Conservation (phyloP, 2,888 invertebrate species). For the Cyrtodaria siliqua region DNA sequence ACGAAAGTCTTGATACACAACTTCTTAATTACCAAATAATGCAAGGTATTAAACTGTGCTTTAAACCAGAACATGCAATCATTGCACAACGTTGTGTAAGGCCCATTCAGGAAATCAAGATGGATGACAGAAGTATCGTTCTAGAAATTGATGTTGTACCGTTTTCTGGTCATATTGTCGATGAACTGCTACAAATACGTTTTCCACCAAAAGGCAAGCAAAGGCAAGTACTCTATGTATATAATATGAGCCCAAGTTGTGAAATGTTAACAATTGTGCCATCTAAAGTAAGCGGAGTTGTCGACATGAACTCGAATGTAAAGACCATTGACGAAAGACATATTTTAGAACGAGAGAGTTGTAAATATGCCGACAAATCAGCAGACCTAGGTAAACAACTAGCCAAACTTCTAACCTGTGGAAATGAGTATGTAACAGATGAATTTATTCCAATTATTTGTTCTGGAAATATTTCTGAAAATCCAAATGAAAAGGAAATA, state of each 20-base stretch:
- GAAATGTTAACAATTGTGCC: background rate
- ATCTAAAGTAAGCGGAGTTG: background rate
- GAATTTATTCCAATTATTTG: constrained; percentile 34
- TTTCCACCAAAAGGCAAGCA: constrained; percentile 33
- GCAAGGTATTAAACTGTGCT: constrained; percentile 10
- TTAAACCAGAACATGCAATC: background rate
- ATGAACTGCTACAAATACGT: constrained; percentile 1
- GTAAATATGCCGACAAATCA: background rate
- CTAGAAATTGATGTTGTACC: constrained; percentile 34
- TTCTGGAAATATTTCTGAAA: constrained; percentile 20
- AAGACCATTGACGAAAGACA: background rate
- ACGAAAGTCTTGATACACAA: background rate
- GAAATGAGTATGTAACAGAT: constrained; percentile 36
- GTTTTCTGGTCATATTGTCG: constrained; percentile 3
- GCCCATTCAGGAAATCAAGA: constrained; percentile 16
- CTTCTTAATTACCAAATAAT: constrained; percentile 8
- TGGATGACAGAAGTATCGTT: constrained; percentile 15
- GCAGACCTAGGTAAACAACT: background rate
- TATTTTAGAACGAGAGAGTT: background rate
- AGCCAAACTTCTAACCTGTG: constrained; percentile 5
- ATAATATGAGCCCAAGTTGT: background rate
- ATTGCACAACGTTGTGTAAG: constrained; percentile 19
- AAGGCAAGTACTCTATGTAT: constrained; percentile 13
- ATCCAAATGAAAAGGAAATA: constrained; percentile 11
- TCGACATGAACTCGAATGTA: background rate